phyloP scores from a whole-genome alignment of 2,888 invertebrate genomes.

The Ormyrus pomaceus region DNA sequence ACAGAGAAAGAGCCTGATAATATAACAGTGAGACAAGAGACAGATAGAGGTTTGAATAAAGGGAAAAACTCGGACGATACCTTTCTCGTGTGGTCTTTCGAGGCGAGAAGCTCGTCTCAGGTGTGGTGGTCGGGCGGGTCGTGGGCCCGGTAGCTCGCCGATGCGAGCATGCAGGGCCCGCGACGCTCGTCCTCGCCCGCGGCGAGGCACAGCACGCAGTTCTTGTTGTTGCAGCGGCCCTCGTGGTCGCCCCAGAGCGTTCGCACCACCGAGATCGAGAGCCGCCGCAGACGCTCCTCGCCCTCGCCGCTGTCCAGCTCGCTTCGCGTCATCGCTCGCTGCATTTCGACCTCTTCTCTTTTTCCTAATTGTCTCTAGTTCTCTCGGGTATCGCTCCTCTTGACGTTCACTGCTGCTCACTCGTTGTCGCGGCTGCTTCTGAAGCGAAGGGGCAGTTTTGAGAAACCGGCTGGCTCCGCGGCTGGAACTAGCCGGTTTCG shows the following conservation, averaged over 20 bases:
- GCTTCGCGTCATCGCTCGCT: conserved; percentile 48
- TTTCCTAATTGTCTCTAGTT: not conserved
- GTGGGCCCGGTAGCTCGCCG: conserved; percentile 43
- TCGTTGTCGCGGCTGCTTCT: no score
- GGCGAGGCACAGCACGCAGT: conserved; percentile 33
- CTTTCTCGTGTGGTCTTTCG: conserved; percentile 42
- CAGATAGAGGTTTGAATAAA: no score
- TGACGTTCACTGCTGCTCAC: no score
- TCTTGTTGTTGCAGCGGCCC: conserved; percentile 47
- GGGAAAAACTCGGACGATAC: not conserved
- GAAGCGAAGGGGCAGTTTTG: no score
- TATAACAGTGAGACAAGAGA: no score
- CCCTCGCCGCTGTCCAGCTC: conserved; percentile 52
- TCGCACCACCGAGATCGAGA: conserved; percentile 55
- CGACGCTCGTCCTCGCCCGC: not conserved
- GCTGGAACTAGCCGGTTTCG: no score
- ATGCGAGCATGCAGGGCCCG: no score
- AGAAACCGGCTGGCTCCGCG: no score
- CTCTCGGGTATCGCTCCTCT: no score
- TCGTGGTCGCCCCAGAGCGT: conserved; percentile 55
- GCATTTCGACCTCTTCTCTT: not conserved
- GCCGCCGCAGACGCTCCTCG: conserved; percentile 49
- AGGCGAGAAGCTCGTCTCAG: conserved; percentile 53
- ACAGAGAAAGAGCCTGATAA: no score
- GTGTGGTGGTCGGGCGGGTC: conserved; percentile 47